Base-by-base conservation (phyloP, 2,888 invertebrate species). In the Disparrhopalites patrizii region DNA sequence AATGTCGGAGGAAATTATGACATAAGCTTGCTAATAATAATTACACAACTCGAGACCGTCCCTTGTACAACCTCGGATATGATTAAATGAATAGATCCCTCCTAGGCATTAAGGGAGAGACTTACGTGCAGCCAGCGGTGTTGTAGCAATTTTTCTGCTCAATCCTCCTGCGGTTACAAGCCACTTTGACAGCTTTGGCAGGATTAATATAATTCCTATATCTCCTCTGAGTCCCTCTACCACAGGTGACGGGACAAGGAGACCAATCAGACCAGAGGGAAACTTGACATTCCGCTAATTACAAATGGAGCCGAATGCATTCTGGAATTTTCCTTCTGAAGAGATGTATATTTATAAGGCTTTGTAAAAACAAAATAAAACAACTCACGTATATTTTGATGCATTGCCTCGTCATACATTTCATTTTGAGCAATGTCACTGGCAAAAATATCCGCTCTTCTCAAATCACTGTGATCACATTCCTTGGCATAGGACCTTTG, bases 401-500 rank as follows among this genome's bases (percentile, higher is more conserved):
- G 33, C n/a, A 20, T 36, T 25, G 62, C 52, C 10, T 52, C 62
- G 23, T 62, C 52, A 27, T 47, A 40, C 18, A 57, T 47, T 1
- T 65, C 58, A 28, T 38, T 54, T 8, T 65, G 60, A 23, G 47
- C 57, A 27, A 52, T 47, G 27, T 65, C 65, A 40, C 27, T 55
- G 25, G 25, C 28, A n/a, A 7, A 18, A 13, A 28, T 47, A 13
- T 15, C 20, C 2, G 36, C 7, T 27, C 20, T 28, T 5, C 43
- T 7, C 15, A 7, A 3, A 20, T 62, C 51, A 13, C 15, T 20
- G n/a, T n/a, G n/a, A 23, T 50, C 50, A 77, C 93, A 93, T 64
- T 84, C 85, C 77, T 89, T 90, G 75, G 90, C 89, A 76, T 92
- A 90, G 0, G 93, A 83, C 62, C 93, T 83, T 74, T 92, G 86